Evolutionary conservation across 2,113 vertebrate genomes (phyloP).

Genomic region (Geococcyx californianus): DNA sequence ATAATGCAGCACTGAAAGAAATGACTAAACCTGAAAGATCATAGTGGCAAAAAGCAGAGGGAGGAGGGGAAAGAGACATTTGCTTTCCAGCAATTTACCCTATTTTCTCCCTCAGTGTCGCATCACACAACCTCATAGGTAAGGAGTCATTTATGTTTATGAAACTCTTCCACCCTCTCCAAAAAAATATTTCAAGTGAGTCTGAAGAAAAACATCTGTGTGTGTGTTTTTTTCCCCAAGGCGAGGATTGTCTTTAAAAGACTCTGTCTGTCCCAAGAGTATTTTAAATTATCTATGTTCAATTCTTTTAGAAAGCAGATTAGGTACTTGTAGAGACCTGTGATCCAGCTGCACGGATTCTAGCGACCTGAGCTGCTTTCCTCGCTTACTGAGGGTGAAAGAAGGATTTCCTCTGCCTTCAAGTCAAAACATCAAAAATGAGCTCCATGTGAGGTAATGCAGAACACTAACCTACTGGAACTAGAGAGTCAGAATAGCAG

Average conservation of each 20-base stretch:
- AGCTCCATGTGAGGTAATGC: background rate
- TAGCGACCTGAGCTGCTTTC: background rate
- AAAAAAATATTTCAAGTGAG: background rate
- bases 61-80: rapidly evolving
- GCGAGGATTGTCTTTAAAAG: background rate
- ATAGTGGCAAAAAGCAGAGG: background rate
- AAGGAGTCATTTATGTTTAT: background rate
- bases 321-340: background rate
- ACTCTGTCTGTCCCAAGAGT: rapidly evolving
- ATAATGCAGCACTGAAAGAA: background rate
- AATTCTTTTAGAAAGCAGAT: background rate
- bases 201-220: background rate
- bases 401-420: background rate
- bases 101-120: background rate
- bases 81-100: background rate
- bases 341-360: background rate
- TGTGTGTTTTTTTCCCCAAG: background rate
- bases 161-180: background rate
- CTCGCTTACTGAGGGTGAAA: background rate
- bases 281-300: background rate
- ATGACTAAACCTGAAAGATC: background rate
- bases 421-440: background rate
- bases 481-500: background rate
- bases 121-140: background rate
- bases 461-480: background rate